Conservation (phyloP, 1,140 invertebrate genomes). For the Pachypsylla venusta region DNA sequence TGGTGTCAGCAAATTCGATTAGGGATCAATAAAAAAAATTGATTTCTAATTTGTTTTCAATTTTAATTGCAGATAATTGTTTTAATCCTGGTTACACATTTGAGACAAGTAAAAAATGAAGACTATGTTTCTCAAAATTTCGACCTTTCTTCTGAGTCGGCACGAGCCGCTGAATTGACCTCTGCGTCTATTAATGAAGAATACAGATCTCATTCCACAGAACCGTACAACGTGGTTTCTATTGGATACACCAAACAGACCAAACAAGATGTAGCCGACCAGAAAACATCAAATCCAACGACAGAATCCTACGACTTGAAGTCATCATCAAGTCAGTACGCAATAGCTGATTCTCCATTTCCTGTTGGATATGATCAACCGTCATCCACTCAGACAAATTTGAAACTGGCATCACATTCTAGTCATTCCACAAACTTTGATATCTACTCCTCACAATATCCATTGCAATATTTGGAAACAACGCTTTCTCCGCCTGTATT, state of each 20-base stretch:
- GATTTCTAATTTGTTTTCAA: too few species aligned
- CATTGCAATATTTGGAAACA: not conserved
- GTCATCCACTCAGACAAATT: not conserved
- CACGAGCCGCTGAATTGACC: not conserved
- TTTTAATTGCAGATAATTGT: too few species aligned
- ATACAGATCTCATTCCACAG: not conserved
- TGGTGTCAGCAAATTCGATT: too few species aligned
- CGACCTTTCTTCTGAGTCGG: not conserved
- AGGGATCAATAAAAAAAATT: too few species aligned
- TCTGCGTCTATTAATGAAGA: not conserved
- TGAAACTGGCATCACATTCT: not conserved
- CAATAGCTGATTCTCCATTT: too few species aligned
- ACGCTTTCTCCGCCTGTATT: not conserved
- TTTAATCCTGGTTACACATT: too few species aligned
- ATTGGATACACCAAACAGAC: not conserved
- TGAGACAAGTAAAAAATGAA: too few species aligned
- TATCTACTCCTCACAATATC: not conserved
- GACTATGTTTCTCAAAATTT: not conserved
- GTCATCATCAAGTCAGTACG: not conserved
- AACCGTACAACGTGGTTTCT: not conserved
- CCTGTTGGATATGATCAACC: not conserved
- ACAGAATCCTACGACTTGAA: not conserved
- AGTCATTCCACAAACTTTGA: constrained; percentile 2
- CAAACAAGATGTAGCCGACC: not conserved
- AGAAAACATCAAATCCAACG: not conserved